phyloP scores from a whole-genome alignment of 2,888 invertebrate genomes.

The Eurois occulta region DNA sequence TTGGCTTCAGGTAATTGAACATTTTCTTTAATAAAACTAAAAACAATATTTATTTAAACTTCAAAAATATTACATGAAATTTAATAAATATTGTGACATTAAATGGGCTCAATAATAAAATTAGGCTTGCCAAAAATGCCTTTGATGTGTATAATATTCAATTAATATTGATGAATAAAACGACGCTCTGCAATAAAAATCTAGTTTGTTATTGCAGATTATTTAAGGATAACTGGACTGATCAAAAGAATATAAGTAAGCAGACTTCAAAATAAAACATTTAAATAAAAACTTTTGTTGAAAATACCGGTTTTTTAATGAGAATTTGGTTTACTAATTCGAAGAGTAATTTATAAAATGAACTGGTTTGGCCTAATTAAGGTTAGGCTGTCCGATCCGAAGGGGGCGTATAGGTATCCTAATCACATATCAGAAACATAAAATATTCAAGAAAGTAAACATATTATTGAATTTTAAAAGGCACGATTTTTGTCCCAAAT shows the following conservation, averaged over 20 bases:
- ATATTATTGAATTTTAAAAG: no score
- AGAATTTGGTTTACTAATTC: no score
- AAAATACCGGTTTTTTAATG: no score
- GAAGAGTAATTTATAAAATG: not conserved
- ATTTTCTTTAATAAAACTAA: not conserved
- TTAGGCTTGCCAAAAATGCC: not conserved
- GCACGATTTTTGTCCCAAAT: no score
- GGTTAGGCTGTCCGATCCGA: no score
- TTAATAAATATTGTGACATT: not conserved
- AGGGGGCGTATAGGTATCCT: no score
- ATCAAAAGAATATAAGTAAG: not conserved
- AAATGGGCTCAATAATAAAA: not conserved
- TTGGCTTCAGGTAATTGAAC: constrained; percentile 58
- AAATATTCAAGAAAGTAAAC: no score
- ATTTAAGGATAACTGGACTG: not conserved
- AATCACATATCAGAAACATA: no score
- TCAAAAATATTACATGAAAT: not conserved
- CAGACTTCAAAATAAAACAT: not conserved
- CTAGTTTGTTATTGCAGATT: not conserved
- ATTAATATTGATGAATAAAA: not conserved
- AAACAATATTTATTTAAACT: not conserved
- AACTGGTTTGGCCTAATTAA: not conserved
- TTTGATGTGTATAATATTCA: no score
- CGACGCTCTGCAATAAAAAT: not conserved
- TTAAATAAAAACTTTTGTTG: no score